phyloP scores from a whole-genome alignment of 1,140 invertebrate genomes.

The Helicoverpa armigera region DNA sequence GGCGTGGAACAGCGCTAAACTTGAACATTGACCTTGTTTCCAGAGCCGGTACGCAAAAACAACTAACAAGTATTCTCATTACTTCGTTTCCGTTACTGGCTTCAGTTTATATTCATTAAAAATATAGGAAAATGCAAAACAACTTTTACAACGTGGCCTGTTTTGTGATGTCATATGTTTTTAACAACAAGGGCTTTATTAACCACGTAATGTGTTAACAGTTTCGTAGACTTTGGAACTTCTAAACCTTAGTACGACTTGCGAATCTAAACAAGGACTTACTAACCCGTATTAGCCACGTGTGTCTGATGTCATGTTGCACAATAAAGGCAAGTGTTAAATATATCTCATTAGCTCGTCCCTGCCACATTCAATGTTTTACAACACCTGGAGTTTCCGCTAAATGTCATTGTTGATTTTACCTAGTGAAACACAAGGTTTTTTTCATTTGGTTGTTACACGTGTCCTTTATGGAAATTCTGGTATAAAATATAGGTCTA shows the following conservation, averaged over 20 bases:
- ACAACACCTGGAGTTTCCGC: not conserved
- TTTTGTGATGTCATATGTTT: not conserved
- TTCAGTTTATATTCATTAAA: conserved; percentile 27
- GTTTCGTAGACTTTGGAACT: not conserved
- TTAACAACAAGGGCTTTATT: not conserved
- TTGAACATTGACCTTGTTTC: conserved; percentile 75
- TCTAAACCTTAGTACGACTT: no score
- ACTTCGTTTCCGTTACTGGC: conserved; percentile 44
- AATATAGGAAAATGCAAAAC: conserved; percentile 2
- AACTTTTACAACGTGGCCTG: not conserved
- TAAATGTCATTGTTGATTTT: conserved; percentile 34
- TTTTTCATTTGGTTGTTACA: not conserved
- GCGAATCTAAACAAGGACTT: no score
- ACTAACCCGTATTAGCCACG: not conserved
- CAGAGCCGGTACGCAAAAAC: conserved; percentile 47
- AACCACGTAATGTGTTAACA: not conserved
- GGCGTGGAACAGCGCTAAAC: conserved; percentile 69
- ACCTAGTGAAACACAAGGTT: conserved; percentile 3
- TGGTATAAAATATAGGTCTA: no score
- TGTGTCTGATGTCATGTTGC: not conserved
- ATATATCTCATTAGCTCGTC: conserved; percentile 33
- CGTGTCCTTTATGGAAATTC: no score
- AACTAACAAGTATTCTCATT: conserved; percentile 47
- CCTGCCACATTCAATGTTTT: not conserved
- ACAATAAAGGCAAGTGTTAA: conserved; percentile 24